Conservation (phyloP, 2,797 vertebrate genomes). For the Botia almorhae region DNA sequence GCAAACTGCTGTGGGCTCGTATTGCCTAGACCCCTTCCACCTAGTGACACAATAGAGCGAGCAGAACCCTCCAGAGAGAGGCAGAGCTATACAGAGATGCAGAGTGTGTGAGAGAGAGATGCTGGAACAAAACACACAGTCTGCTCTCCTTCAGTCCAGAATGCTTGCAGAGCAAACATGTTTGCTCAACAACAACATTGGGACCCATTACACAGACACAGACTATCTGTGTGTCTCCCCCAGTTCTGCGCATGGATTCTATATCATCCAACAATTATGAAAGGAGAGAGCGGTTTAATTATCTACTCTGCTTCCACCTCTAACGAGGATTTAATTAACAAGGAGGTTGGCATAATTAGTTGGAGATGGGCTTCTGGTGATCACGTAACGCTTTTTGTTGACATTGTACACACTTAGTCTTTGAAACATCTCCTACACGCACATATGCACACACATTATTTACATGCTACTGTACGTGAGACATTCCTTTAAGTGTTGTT, state of each 20-base stretch:
- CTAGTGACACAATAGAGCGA: conserved; percentile 50
- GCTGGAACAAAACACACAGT: conserved; percentile 43
- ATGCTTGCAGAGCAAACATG: conserved; percentile 37
- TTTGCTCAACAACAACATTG: conserved; percentile 36
- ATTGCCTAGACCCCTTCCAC: conserved; percentile 52
- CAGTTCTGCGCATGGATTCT: conserved; percentile 79
- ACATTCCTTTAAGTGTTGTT: conserved; percentile 25
- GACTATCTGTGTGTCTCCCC: conserved; percentile 70
- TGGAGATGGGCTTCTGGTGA: conserved; percentile 83
- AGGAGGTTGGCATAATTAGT: conserved; percentile 87
- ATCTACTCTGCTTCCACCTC: conserved; percentile 86
- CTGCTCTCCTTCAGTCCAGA: conserved; percentile 47
- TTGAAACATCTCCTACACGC: conserved; percentile 32
- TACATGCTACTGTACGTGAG: conserved; percentile 42
- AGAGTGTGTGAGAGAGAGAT: conserved; percentile 20
- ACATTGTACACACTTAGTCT: conserved; percentile 72
- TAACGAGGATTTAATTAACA: conserved; percentile 92
- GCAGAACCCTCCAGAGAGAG: conserved; percentile 45
- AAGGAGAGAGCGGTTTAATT: conserved; percentile 84
- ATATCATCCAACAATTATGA: conserved; percentile 85
- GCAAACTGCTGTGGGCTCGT: conserved; percentile 48
- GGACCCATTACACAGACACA: conserved; percentile 43
- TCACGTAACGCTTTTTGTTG: conserved; percentile 85
- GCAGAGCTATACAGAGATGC: conserved; percentile 43
- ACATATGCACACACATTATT: conserved; percentile 16